Percentiles rank a stretch among this genome's conserved stretches.
These are phyloP conservation scores for Vanessa cardui DNA, from an alignment of 2,888 invertebrate genomes.

Conservation along the genomic window DNA sequence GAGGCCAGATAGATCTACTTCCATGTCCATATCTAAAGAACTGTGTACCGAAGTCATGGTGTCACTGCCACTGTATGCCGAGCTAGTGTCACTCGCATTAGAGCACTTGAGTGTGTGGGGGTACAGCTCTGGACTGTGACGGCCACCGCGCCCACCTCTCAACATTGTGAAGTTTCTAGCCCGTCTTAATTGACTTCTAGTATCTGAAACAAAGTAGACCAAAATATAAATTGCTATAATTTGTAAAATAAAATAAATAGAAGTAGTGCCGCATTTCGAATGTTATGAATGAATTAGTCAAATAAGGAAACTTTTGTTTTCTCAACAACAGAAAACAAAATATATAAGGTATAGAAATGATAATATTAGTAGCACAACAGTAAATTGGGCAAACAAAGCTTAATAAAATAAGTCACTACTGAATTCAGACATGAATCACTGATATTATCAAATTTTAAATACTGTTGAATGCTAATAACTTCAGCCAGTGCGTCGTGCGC, in stretches of 20 bases:
- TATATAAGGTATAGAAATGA: background rate
- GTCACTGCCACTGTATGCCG: constrained; percentile 98
- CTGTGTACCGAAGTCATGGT: constrained; percentile 97
- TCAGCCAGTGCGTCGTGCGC: constrained; percentile 30
- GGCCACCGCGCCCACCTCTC: constrained; percentile 83
- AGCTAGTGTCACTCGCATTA: constrained; percentile 96
- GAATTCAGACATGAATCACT: background rate
- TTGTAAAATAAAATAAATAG: background rate
- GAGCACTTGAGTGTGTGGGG: constrained; percentile 91
- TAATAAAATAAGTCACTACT: background rate
- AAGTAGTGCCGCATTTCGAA: background rate
- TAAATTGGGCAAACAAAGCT: background rate
- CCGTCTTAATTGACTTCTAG: constrained; percentile 62
- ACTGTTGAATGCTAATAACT: constrained; percentile 24
- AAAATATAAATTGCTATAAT: background rate
- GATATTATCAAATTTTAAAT: constrained; percentile 10
- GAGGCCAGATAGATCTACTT: constrained; percentile 96
- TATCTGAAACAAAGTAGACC: constrained; percentile 58
- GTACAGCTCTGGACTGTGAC: constrained; percentile 89
- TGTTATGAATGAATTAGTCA: background rate
- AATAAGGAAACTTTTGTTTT: background rate
- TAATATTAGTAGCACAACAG: background rate
- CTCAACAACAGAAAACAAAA: background rate
- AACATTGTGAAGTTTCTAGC: constrained; percentile 79
- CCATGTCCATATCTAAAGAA: constrained; percentile 89